Evolutionary conservation across 2,113 vertebrate species (phyloP).

Genomic region (Mobula birostris): DNA sequence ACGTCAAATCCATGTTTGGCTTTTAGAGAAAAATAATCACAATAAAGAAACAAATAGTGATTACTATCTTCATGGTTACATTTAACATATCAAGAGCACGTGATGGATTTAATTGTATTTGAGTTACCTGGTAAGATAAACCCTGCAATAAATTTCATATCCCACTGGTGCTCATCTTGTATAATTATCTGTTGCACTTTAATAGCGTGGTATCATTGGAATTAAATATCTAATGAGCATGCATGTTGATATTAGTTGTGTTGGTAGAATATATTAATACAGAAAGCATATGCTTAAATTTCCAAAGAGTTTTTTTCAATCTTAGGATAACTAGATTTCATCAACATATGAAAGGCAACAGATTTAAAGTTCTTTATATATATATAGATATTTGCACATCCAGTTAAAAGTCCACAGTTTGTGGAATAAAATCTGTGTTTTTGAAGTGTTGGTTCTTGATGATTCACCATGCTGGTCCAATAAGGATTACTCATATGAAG

Average conservation of each 20-base stretch:
- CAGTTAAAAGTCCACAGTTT: constrained; percentile 15
- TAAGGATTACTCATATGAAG: background rate
- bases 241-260: background rate
- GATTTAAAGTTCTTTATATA: background rate
- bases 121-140: background rate
- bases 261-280: background rate
- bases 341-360: background rate
- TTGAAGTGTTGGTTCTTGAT: background rate
- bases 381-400: background rate
- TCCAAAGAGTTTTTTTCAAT: background rate
- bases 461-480: background rate
- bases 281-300: too few relatives aligned
- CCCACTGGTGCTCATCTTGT: background rate
- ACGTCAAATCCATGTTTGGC: background rate
- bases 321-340: background rate
- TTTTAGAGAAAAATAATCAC: background rate
- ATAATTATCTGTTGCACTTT: background rate
- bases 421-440: background rate
- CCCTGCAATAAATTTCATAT: background rate
- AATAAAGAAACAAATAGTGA: background rate
- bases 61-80: background rate
- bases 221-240: constrained; percentile 14
- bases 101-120: background rate
- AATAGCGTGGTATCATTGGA: background rate
- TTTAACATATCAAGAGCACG: background rate